These are phyloP conservation scores for Epinotia brunnichana DNA, from an alignment of 2,888 invertebrate species.

Conservation along the genomic window DNA sequence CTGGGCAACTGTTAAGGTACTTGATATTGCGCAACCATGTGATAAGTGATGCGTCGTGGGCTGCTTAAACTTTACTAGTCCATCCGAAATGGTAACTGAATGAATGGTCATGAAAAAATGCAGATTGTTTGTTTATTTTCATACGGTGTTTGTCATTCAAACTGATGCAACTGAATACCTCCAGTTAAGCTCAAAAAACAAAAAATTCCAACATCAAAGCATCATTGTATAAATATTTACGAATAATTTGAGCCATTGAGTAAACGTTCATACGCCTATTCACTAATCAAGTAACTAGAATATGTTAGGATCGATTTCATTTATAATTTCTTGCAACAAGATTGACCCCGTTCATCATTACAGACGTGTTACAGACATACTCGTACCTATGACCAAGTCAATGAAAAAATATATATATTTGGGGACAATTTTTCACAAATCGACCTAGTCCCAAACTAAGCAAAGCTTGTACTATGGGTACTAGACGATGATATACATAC, in stretches of 20 bases:
- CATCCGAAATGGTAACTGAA: conserved; percentile 51
- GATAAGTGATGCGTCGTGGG: conserved; percentile 48
- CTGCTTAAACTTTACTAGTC: conserved; percentile 49
- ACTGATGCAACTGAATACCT: conserved; percentile 66
- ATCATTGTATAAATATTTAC: conserved; percentile 24
- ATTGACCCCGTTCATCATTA: neutral
- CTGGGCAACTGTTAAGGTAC: conserved; percentile 27
- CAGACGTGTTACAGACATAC: neutral
- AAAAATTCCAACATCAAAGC: conserved; percentile 19
- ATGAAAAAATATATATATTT: too few species aligned
- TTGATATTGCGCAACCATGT: conserved; percentile 44
- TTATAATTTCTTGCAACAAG: conserved; percentile 2
- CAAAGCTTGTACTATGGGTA: too few species aligned
- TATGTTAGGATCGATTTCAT: neutral
- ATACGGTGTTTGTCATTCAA: conserved; percentile 53
- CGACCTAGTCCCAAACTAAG: too few species aligned
- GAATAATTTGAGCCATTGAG: conserved; percentile 14
- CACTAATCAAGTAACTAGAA: too few species aligned
- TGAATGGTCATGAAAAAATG: conserved; percentile 64
- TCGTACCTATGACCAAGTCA: neutral
- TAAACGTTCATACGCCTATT: neutral
- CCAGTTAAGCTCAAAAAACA: conserved; percentile 54
- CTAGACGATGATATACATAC: too few species aligned
- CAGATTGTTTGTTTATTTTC: conserved; percentile 74
- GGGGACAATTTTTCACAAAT: too few species aligned